A percentile compares a stretch with the other conserved stretches of the same genome.
phyloP scores from a whole-genome alignment of 2,113 vertebrate genomes.

The rat (Rattus norvegicus) region DNA sequence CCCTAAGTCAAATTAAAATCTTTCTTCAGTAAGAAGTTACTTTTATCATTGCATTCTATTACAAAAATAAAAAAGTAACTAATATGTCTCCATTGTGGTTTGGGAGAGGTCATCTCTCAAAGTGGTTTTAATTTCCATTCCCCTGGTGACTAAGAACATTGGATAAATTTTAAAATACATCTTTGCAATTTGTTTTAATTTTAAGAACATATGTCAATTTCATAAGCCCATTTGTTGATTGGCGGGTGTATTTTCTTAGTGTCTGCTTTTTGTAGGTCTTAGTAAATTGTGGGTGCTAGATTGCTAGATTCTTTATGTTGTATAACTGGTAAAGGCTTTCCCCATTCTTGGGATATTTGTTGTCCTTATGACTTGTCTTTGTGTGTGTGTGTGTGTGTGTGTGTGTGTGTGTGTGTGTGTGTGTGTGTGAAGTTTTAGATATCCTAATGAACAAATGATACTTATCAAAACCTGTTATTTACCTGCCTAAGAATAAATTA shows the following conservation, averaged over 20 bases:
- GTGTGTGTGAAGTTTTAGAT: background rate
- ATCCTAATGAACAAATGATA: background rate
- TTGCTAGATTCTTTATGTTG: background rate
- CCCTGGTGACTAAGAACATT: too few relatives aligned
- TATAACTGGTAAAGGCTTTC: background rate
- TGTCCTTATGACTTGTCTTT: background rate
- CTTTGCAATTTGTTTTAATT: background rate
- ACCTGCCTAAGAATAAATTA: background rate
- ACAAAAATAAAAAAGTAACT: background rate
- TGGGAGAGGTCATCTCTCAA: background rate
- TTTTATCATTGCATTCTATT: background rate
- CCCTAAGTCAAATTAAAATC: background rate
- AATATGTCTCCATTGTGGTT: background rate
- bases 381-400: background rate
- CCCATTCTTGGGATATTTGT: background rate
- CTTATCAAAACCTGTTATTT: background rate
- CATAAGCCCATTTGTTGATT: background rate
- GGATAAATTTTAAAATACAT: background rate
- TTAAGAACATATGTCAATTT: background rate
- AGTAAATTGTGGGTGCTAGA: background rate
- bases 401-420: background rate
- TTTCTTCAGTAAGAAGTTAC: background rate
- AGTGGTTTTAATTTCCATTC: background rate
- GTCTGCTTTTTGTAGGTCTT: background rate
- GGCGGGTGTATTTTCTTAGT: background rate